Base-by-base conservation (phyloP, 2,888 invertebrate species). In the Adineta ricciae region DNA sequence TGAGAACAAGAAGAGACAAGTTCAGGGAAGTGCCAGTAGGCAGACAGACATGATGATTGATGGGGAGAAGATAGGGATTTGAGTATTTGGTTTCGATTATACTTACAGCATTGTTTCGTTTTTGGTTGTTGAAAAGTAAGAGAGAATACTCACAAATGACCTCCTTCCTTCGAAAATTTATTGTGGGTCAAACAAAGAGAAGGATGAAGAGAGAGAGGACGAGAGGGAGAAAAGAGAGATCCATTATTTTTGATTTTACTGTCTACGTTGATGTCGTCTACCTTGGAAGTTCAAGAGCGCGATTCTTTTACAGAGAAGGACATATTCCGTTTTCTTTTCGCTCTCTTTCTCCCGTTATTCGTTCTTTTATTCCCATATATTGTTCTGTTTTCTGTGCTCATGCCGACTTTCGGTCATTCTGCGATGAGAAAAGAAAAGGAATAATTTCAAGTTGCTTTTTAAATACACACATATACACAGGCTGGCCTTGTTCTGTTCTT, bases 221-320 rank as follows among this genome's bases (percentile, higher is more conserved):
- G 11, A 11, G 11, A 11, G 11, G 46, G 4, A 56, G n/a, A 56
- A n/a, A 56, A 64, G 19, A 64, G 64, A 64, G 64, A 64, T 64
- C 64, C 64, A 64, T 64, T 64, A 64, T 64, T 64, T 64, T 64
- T 64, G 64, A 64, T 64, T 64, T 64, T 64, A 64, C 64, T 64
- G 64, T 64, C 64, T 64, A 64, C 19, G 32, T 64, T 64, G 64
- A 64, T 64, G 64, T 64, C 64, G 64, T 64, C 64, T 64, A 64
- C 64, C 64, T 64, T 64, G 64, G 64, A 64, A 64, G 64, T 64
- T 64, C 64, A 64, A 64, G 64, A 64, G 64, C 64, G 32, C 32
- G 16, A 36, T 36, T 64, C 64, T 64, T 27, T 64, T 32, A 32
- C 27, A 64, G 32, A 3, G 32, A 36, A 64, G 64, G 64, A 64